Percentiles rank a stretch among this genome's conserved stretches.
Evolutionary conservation across 2,888 invertebrate species (phyloP).

Genomic region (Oasisia sp.): DNA sequence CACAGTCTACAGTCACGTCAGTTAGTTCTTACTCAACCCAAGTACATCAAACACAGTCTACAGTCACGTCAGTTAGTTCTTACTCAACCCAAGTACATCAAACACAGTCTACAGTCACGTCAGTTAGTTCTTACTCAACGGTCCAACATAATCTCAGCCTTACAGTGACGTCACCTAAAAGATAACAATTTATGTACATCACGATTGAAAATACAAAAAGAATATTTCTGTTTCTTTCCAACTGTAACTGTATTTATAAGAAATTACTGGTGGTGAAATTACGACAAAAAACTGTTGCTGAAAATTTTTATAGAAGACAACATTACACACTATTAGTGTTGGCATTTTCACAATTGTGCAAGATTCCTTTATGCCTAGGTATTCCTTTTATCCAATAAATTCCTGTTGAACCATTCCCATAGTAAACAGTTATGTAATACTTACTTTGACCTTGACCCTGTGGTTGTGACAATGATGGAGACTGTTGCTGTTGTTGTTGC

Average conservation of each 20-base stretch:
- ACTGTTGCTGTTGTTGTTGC: slow-evolving; percentile 22
- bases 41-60: no score
- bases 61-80: not conserved
- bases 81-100: no score
- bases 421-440: not conserved
- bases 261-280: no score
- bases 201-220: not conserved
- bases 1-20: no score
- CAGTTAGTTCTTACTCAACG: not conserved
- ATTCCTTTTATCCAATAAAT: no score
- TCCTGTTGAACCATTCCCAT: not conserved
- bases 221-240: not conserved
- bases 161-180: not conserved
- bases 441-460: slow-evolving; percentile 18
- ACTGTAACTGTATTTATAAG: no score
- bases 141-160: not conserved
- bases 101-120: no score
- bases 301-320: not conserved
- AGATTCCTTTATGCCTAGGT: not conserved
- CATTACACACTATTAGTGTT: not conserved
- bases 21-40: no score
- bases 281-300: no score
- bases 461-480: slow-evolving; percentile 8
- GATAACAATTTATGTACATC: not conserved
- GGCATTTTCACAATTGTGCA: not conserved